These are phyloP conservation scores for Carterocephalus palaemon DNA, from an alignment of 2,888 invertebrate species.

Conservation along the genomic window DNA sequence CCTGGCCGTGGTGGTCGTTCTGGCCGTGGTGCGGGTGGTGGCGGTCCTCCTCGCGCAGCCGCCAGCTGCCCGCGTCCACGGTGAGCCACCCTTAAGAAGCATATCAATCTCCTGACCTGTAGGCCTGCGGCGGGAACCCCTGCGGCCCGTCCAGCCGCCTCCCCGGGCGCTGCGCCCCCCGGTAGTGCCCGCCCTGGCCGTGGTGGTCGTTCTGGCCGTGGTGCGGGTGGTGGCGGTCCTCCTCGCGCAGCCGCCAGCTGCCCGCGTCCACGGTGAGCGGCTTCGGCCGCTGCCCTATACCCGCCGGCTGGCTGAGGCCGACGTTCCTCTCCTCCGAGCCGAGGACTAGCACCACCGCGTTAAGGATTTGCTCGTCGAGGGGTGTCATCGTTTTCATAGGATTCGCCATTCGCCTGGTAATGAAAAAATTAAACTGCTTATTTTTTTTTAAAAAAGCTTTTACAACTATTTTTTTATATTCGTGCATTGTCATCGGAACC, in stretches of 20 bases:
- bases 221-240: slow-evolving; percentile 46
- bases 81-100: no score
- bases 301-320: slow-evolving; percentile 84
- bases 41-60: no score
- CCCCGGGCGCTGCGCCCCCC: slow-evolving; percentile 47
- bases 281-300: slow-evolving; percentile 87
- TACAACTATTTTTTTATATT: no score
- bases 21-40: no score
- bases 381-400: slow-evolving; percentile 78
- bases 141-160: slow-evolving; percentile 47
- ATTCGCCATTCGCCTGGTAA: slow-evolving; percentile 77
- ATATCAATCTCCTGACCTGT: no score
- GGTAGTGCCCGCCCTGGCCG: slow-evolving; percentile 44
- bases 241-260: slow-evolving; percentile 55
- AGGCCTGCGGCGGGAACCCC: slow-evolving; percentile 50
- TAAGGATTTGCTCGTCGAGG: slow-evolving; percentile 83
- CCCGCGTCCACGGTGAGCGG: slow-evolving; percentile 81
- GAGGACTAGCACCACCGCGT: slow-evolving; percentile 82
- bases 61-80: no score
- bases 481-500: no score
- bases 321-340: slow-evolving; percentile 84
- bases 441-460: no score
- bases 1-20: no score
- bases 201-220: slow-evolving; percentile 46
- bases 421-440: no score